phyloP scores from a whole-genome alignment of 1,140 invertebrate species.

The Pseudomyrmex flavicornis region DNA sequence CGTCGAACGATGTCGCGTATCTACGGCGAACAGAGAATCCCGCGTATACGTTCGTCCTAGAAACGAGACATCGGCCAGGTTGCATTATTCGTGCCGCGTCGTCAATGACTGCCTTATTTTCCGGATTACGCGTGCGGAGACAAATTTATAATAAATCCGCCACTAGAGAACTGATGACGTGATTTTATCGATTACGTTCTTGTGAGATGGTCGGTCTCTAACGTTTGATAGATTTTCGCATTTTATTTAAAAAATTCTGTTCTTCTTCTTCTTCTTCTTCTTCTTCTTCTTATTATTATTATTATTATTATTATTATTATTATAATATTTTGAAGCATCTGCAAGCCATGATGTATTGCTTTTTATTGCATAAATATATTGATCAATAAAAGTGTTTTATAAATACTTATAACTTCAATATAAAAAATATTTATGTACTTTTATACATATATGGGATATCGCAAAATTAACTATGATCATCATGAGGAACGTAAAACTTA shows the following conservation, averaged over 20 bases:
- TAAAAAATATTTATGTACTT: background rate
- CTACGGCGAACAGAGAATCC: conserved; percentile 23
- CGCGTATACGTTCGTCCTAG: conserved; percentile 39
- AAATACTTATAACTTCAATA: background rate
- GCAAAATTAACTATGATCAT: background rate
- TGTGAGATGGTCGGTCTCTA: too few species aligned
- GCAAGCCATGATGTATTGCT: too few species aligned
- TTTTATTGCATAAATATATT: too few species aligned
- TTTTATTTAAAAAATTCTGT: background rate
- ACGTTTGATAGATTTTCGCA: background rate
- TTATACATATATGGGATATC: background rate
- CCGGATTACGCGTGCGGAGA: conserved; percentile 47
- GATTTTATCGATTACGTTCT: conserved; percentile 9
- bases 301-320: too few species aligned
- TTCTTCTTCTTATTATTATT: too few species aligned
- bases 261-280: too few species aligned
- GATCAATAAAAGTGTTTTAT: too few species aligned
- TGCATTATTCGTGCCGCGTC: conserved; percentile 27
- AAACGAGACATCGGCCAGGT: conserved; percentile 48
- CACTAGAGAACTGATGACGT: conserved; percentile 27
- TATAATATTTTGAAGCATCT: too few species aligned
- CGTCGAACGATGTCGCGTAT: conserved; percentile 70
- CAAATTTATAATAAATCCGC: conserved; percentile 63
- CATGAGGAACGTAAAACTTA: background rate
- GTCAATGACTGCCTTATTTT: conserved; percentile 54